phyloP scores from a whole-genome alignment of 2,888 invertebrate species.

The Andrena trimmerana region DNA sequence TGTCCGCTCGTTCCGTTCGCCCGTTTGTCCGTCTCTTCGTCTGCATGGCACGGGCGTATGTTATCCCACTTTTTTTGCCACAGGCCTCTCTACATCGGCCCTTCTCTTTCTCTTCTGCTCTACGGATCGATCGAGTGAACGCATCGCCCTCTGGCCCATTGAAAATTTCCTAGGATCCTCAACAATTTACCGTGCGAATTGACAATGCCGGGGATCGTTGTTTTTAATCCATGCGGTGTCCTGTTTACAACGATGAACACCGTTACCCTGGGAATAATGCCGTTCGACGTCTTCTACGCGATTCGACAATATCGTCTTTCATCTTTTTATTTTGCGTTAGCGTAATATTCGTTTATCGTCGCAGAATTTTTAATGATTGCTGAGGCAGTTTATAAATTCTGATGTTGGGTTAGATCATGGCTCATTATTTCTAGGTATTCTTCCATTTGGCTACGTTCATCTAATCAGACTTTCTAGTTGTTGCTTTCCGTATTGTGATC shows the following conservation, averaged over 20 bases:
- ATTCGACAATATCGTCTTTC: constrained; percentile 10
- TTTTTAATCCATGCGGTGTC: constrained; percentile 49
- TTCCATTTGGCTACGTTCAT: too few relatives aligned
- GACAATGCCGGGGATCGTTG: constrained; percentile 47
- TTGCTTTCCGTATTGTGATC: too few relatives aligned
- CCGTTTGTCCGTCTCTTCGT: constrained; percentile 72
- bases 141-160: constrained; percentile 73
- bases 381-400: not conserved
- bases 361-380: not conserved
- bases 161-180: constrained; percentile 64
- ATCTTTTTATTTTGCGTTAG: not conserved
- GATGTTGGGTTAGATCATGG: too few relatives aligned
- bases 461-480: too few relatives aligned
- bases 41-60: constrained; percentile 70
- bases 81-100: constrained; percentile 67
- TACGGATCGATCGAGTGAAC: constrained; percentile 74
- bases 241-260: constrained; percentile 24
- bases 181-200: constrained; percentile 61
- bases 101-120: constrained; percentile 60
- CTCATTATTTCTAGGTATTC: too few relatives aligned
- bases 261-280: constrained; percentile 32
- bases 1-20: constrained; percentile 70
- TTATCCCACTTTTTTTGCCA: constrained; percentile 78
- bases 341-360: not conserved
- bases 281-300: not conserved